Percentiles rank a stretch among this genome's conserved stretches.
phyloP scores from a whole-genome alignment of 1,140 invertebrate genomes.

The Ruditapes philippinarum region DNA sequence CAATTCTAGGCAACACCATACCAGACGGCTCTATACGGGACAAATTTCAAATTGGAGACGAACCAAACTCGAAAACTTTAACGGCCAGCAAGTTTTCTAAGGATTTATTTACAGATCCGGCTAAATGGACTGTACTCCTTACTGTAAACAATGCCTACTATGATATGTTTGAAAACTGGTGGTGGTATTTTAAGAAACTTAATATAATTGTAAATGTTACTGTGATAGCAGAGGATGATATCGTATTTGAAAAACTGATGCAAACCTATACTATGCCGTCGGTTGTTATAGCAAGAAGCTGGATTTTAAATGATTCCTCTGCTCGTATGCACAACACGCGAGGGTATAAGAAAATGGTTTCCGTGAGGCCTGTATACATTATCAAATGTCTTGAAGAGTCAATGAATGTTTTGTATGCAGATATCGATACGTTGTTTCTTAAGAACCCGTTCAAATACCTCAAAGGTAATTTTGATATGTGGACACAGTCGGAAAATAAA shows the following conservation, averaged over 20 bases:
- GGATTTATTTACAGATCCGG: neutral
- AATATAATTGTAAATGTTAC: neutral
- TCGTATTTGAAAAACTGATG: neutral
- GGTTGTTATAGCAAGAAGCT: neutral
- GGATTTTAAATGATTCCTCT: neutral
- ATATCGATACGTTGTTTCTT: neutral
- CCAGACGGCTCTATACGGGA: too few relatives aligned
- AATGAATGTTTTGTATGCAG: neutral
- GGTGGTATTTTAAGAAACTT: neutral
- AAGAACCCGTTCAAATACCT: neutral
- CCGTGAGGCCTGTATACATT: neutral
- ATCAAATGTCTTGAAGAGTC: neutral
- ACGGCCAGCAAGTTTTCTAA: too few relatives aligned
- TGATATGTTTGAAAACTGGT: neutral
- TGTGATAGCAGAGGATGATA: neutral
- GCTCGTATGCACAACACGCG: neutral
- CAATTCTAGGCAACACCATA: too few relatives aligned
- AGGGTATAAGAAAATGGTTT: neutral
- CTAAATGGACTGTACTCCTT: neutral
- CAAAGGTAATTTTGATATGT: neutral
- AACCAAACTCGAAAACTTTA: too few relatives aligned
- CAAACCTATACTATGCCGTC: neutral
- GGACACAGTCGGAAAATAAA: neutral
- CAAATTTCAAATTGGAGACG: too few relatives aligned
- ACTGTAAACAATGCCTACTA: neutral